These are phyloP conservation scores for Megalops cyprinoides DNA, from an alignment of 2,797 vertebrate species.

Conservation along the genomic window DNA sequence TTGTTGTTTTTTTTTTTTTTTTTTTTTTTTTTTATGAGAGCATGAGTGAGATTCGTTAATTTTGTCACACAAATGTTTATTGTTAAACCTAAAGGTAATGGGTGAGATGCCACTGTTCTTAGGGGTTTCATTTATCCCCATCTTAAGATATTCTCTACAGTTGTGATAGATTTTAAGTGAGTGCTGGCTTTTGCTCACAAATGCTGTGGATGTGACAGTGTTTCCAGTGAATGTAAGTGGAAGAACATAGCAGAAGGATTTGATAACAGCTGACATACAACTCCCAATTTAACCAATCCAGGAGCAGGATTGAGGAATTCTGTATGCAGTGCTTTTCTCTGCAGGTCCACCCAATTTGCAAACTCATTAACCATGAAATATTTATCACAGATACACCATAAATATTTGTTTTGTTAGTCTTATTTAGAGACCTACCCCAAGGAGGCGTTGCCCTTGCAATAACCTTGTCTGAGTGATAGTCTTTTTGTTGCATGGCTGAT, in stretches of 20 bases:
- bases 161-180: neutral
- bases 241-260: neutral
- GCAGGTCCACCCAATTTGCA: constrained; percentile 57
- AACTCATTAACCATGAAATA: constrained; percentile 50
- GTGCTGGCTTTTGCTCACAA: neutral
- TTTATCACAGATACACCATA: constrained; percentile 36
- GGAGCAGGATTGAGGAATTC: constrained; percentile 63
- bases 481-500: no score
- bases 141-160: neutral
- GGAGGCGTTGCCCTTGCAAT: neutral
- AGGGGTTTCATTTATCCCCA: neutral
- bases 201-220: neutral
- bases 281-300: constrained; percentile 31
- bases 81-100: neutral
- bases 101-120: neutral
- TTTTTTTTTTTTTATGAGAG: no score
- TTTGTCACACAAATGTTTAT: neutral
- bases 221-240: neutral
- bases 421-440: neutral
- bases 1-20: no score
- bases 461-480: neutral
- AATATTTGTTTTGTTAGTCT: constrained; percentile 18
- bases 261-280: neutral
- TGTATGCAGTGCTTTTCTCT: constrained; percentile 49
- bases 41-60: neutral